Percentiles rank a stretch among this genome's conserved stretches.
phyloP scores from a whole-genome alignment of 2,888 invertebrate species.

The Hermodice carunculata region DNA sequence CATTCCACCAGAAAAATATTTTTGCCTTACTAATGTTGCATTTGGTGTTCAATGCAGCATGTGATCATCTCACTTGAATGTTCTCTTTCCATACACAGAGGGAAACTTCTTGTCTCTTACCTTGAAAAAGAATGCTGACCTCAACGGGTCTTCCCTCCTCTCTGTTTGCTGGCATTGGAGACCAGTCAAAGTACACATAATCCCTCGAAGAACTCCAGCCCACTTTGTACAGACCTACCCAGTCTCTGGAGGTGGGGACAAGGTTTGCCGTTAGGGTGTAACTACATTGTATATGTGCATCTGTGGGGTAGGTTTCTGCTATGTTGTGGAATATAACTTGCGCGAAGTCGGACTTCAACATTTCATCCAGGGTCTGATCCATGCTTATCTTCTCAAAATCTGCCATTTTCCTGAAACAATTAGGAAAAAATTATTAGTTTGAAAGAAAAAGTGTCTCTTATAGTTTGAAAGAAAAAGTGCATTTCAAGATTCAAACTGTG shows the following conservation, averaged over 20 bases:
- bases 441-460: too few relatives aligned
- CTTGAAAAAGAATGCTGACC: constrained; percentile 52
- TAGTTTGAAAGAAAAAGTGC: too few relatives aligned
- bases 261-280: constrained; percentile 59
- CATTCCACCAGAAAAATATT: too few relatives aligned
- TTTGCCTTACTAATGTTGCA: too few relatives aligned
- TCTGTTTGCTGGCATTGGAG: constrained; percentile 49
- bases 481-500: too few relatives aligned
- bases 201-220: constrained; percentile 61
- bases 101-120: constrained; percentile 43
- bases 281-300: constrained; percentile 56
- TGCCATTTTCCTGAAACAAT: constrained; percentile 4
- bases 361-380: not conserved
- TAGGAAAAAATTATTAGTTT: too few relatives aligned
- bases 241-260: constrained; percentile 54
- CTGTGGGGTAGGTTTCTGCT: constrained; percentile 60
- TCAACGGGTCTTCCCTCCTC: constrained; percentile 49
- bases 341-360: constrained; percentile 34
- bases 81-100: too few relatives aligned
- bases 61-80: too few relatives aligned
- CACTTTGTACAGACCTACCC: constrained; percentile 66
- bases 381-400: constrained; percentile 19
- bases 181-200: constrained; percentile 61
- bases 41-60: too few relatives aligned
- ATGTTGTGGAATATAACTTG: constrained; percentile 63